Evolutionary conservation across 2,797 vertebrate species (phyloP), one percentile per base, ranked within the genome.

Genomic region (Malurus splendens): DNA sequence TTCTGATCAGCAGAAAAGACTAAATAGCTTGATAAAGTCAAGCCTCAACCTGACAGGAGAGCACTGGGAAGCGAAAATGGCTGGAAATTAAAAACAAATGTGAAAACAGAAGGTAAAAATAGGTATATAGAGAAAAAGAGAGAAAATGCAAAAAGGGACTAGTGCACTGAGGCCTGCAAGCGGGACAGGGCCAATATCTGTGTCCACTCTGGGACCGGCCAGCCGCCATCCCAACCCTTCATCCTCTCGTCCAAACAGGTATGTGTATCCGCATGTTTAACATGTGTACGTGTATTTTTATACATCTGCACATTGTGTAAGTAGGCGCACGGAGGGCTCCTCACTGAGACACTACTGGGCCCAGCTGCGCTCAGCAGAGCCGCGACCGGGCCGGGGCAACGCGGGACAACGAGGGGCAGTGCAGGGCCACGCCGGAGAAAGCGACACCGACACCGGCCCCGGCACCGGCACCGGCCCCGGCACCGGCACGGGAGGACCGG

Each of bases 201-300:
- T 3, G 62, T 36, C 76, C 14, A 8, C 24, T 7, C 28, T 6
- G 7, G 36, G 62, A 17, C 25, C 67, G 2, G 13, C 47, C 33
- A 39, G 70, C 11, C 1, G 19, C 67, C 7, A 27, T 7, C 30
- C 74, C 39, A 14, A 6, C 17, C 20, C 55, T 2, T 62, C 78
- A 13, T 23, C 23, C 39, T 14, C 32, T 28, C 4, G 3, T 6
- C 59, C 54, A 5, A 19, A 20, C 14, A 30, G 14, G 4, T 9
- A 18, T 3, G 18, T 6, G n/a, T 9, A 51, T 19, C 32, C 39
- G 38, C 36, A 7, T 9, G 7, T 8, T 0, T 3, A 10, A 18
- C 0, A 45, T 1, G 15, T 0, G 22, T 6, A 4, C 2, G 24
- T 0, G 4, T 11, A 4, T 8, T 28, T 42, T 4, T 1, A 18